A percentile compares a stretch with the other conserved stretches of the same genome.
Conservation (phyloP, 2,113 vertebrate species). For the Prionailurus viverrinus region DNA sequence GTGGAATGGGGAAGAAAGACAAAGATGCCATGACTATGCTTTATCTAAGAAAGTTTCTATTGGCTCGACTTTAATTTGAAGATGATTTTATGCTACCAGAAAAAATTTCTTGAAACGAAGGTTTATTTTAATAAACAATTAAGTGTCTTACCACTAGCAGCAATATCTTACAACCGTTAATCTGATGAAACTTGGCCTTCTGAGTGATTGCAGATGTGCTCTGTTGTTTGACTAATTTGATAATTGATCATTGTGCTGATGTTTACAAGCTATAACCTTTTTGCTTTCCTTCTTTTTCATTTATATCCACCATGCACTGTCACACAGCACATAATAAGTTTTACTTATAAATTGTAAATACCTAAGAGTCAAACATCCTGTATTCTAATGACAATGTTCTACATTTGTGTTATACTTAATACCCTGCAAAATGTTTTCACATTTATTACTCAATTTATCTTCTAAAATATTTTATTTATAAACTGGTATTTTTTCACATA, state of each 20-base stretch:
- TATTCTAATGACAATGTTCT: background rate
- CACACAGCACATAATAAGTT: background rate
- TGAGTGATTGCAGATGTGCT: conserved; percentile 22
- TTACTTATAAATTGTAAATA: conserved; percentile 1
- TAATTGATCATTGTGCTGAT: conserved; percentile 28
- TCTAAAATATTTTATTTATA: background rate
- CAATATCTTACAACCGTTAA: background rate
- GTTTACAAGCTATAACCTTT: background rate
- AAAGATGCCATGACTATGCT: background rate
- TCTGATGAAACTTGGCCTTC: background rate
- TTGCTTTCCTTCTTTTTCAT: background rate
- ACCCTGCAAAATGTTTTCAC: background rate
- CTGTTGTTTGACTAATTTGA: background rate
- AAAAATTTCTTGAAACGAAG: background rate
- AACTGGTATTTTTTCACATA: background rate
- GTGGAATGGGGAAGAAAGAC: background rate
- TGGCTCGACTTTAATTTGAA: conserved; percentile 29
- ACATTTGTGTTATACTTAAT: background rate
- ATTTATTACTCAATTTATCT: background rate
- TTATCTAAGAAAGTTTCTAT: background rate
- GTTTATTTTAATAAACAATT: conserved; percentile 17
- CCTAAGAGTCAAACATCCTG: background rate
- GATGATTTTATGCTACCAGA: conserved; percentile 5
- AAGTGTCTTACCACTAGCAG: background rate
- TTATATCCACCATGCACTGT: background rate